phyloP scores from a whole-genome alignment of 2,888 invertebrate genomes.

The Tachina fera region DNA sequence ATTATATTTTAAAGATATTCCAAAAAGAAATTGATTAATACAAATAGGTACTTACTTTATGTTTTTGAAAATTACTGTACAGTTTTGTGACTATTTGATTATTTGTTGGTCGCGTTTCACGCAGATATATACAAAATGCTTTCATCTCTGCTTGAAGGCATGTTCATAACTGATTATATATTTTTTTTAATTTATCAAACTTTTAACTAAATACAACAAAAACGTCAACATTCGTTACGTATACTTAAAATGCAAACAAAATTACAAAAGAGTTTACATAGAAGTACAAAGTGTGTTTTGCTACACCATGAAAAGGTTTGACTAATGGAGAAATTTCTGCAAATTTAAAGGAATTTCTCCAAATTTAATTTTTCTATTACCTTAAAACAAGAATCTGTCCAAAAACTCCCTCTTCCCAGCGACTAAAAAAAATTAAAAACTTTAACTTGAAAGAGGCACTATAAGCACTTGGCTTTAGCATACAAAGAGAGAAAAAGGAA shows the following conservation, averaged over 20 bases:
- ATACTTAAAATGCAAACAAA: conserved; percentile 24
- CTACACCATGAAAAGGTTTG: conserved; percentile 81
- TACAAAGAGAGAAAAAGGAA: conserved; percentile 19
- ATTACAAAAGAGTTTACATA: conserved; percentile 23
- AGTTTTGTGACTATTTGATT: too few species aligned
- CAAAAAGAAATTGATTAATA: too few species aligned
- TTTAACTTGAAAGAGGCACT: not conserved
- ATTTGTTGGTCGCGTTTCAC: too few species aligned
- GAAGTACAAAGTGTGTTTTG: conserved; percentile 76
- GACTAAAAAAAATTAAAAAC: not conserved
- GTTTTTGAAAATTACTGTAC: too few species aligned
- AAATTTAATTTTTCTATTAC: conserved; percentile 80
- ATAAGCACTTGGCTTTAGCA: conserved; percentile 18
- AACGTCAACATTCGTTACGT: conserved; percentile 8
- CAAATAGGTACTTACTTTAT: too few species aligned
- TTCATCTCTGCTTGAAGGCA: conserved; percentile 42
- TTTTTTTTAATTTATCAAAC: conserved; percentile 30
- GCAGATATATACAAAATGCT: not conserved
- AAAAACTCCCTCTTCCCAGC: conserved; percentile 74
- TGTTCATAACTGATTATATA: conserved; percentile 45
- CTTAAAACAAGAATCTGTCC: conserved; percentile 82
- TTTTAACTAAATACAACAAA: conserved; percentile 41
- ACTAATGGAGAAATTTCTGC: conserved; percentile 72
- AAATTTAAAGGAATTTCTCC: conserved; percentile 75
- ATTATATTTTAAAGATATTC: too few species aligned